Conservation (phyloP, 2,113 vertebrate genomes). For the Thymallus thymallus region DNA sequence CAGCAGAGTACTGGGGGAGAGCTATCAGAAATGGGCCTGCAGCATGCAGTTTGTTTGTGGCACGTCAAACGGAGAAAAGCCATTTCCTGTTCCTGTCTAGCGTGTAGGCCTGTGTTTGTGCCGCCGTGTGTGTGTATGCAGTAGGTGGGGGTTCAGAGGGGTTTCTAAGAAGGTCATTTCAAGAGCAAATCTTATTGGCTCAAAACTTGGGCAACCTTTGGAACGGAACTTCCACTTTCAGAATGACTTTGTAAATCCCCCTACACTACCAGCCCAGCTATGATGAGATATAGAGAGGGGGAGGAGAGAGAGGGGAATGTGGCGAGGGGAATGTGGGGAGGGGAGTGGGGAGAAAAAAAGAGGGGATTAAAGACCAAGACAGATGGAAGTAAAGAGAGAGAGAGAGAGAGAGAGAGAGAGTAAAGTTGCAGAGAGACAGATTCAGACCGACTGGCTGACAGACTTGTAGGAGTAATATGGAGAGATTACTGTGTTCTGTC, state of each 20-base stretch:
- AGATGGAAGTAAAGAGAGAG: background rate
- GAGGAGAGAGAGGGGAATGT: background rate
- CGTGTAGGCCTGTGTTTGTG: conserved; percentile 49
- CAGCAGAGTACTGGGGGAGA: conserved; percentile 47
- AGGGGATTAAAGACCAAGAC: conserved; percentile 27
- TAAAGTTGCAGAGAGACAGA: background rate
- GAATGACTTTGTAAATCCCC: conserved; percentile 43
- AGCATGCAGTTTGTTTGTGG: conserved; percentile 66
- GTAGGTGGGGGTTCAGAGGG: conserved; percentile 26
- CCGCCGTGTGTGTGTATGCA: background rate
- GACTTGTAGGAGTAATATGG: conserved; percentile 14
- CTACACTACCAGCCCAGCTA: conserved; percentile 11
- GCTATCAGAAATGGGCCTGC: conserved; percentile 52
- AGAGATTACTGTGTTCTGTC: conserved; percentile 30
- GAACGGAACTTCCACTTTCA: conserved; percentile 49
- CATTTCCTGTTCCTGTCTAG: conserved; percentile 69
- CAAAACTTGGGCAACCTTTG: conserved; percentile 1
- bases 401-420: background rate
- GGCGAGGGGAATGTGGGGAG: background rate
- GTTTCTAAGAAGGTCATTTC: conserved; percentile 7
- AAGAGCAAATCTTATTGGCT: background rate
- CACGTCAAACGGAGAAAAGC: conserved; percentile 67
- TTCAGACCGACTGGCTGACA: conserved; percentile 9
- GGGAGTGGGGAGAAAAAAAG: conserved; percentile 8
- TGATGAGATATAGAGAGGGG: background rate